phyloP scores from a whole-genome alignment of 2,888 invertebrate genomes.

The Uloborus plumipes region DNA sequence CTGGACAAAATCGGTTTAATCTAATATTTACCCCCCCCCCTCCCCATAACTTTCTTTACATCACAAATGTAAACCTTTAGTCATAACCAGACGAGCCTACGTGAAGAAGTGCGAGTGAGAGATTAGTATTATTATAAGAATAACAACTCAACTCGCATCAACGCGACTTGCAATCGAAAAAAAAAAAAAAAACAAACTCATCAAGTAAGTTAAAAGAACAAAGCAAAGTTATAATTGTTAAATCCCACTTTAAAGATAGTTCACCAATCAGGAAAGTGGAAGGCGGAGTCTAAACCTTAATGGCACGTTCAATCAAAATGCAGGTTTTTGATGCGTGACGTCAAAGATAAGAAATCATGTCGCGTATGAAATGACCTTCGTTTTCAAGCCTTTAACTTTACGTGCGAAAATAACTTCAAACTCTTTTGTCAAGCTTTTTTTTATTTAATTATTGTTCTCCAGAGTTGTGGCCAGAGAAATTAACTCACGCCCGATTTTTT shows the following conservation, averaged over 20 bases:
- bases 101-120: not conserved
- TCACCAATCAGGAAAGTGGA: slow-evolving; percentile 9
- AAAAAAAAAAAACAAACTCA: not conserved
- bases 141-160: not conserved
- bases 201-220: too few relatives aligned
- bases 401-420: slow-evolving; percentile 4
- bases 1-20: too few relatives aligned
- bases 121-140: slow-evolving; percentile 8
- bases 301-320: slow-evolving; percentile 17
- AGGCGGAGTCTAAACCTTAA: slow-evolving; percentile 8
- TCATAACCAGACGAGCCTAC: not conserved
- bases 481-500: not conserved
- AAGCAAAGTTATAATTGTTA: slow-evolving; percentile 5
- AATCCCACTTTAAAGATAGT: slow-evolving; percentile 7
- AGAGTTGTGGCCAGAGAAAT: not conserved
- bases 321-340: slow-evolving; percentile 3
- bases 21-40: too few relatives aligned
- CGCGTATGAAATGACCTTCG: slow-evolving; percentile 18
- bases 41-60: too few relatives aligned
- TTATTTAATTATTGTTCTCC: not conserved
- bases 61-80: too few relatives aligned
- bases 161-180: not conserved
- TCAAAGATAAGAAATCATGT: slow-evolving; percentile 23
- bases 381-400: not conserved
- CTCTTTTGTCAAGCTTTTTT: not conserved